These are phyloP conservation scores for Brachyhypopomus gauderio DNA, from an alignment of 2,113 vertebrate species.

Conservation along the genomic window DNA sequence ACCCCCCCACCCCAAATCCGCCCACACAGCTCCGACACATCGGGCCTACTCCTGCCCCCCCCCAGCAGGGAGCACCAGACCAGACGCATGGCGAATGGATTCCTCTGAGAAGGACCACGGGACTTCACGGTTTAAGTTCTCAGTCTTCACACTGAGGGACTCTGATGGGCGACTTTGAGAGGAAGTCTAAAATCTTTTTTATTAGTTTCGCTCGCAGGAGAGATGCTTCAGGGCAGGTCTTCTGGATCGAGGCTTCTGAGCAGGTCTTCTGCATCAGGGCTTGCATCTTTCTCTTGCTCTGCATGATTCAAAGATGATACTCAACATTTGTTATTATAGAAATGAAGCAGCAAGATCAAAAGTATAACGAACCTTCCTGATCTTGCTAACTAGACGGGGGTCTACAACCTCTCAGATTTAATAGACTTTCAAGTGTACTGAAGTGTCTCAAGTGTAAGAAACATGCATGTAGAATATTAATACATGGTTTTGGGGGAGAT, in stretches of 20 bases:
- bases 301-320: background rate
- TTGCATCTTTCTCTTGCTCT: background rate
- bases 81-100: constrained; percentile 74
- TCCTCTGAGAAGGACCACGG: constrained; percentile 64
- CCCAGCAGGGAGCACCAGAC: constrained; percentile 49
- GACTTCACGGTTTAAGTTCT: constrained; percentile 69
- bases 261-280: background rate
- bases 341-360: constrained; percentile 34
- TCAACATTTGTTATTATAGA: constrained; percentile 48
- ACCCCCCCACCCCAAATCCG: constrained; percentile 58
- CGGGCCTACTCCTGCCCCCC: constrained; percentile 1
- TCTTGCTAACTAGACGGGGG: constrained; percentile 10
- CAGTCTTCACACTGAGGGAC: constrained; percentile 53
- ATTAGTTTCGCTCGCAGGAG: constrained; percentile 48
- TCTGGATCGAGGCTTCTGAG: background rate
- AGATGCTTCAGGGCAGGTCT: background rate
- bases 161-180: constrained; percentile 64
- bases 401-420: constrained; percentile 28
- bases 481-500: constrained; percentile 25
- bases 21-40: constrained; percentile 35
- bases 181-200: constrained; percentile 66
- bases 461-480: constrained; percentile 47
- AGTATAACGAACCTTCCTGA: constrained; percentile 21
- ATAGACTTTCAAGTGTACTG: constrained; percentile 13
- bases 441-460: constrained; percentile 28